Percentiles rank a stretch among this genome's conserved stretches.
phyloP scores from a whole-genome alignment of 1,140 invertebrate genomes.

The Drosophila aff. region DNA sequence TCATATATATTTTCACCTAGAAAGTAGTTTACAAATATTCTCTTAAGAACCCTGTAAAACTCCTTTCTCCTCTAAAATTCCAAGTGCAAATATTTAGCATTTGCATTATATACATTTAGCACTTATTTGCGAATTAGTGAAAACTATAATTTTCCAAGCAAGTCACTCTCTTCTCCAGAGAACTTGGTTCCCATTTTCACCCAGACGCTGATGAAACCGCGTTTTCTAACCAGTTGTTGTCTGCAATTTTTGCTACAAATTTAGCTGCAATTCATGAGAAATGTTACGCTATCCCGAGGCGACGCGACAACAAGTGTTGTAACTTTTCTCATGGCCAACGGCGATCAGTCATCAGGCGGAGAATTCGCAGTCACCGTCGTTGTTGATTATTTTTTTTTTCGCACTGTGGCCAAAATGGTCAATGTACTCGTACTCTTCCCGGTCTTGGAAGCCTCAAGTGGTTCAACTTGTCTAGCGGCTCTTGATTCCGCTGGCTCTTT shows the following conservation, averaged over 20 bases:
- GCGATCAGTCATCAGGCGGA: slow-evolving; percentile 37
- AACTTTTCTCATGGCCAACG: slow-evolving; percentile 72
- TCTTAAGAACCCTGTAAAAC: neutral
- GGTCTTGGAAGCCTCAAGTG: slow-evolving; percentile 36
- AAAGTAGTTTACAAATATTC: neutral
- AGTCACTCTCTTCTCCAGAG: slow-evolving; percentile 28
- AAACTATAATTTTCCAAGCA: slow-evolving; percentile 7
- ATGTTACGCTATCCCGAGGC: slow-evolving; percentile 44
- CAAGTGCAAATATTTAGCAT: slow-evolving; percentile 2
- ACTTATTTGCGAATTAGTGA: slow-evolving; percentile 10
- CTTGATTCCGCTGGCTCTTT: slow-evolving; percentile 22
- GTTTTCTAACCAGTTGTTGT: slow-evolving; percentile 62
- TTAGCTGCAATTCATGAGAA: slow-evolving; percentile 79
- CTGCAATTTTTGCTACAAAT: slow-evolving; percentile 72
- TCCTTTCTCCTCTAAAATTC: neutral
- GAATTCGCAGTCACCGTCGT: slow-evolving; percentile 10
- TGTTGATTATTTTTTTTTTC: slow-evolving; percentile 16
- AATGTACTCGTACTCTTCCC: slow-evolving; percentile 72
- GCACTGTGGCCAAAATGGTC: slow-evolving; percentile 68
- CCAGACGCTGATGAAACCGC: slow-evolving; percentile 47
- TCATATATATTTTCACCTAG: neutral
- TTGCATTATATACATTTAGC: neutral
- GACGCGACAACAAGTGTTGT: slow-evolving; percentile 63
- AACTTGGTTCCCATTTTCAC: neutral
- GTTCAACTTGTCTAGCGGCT: slow-evolving; percentile 70